phyloP scores from a whole-genome alignment of 1,140 invertebrate genomes.

The Choristoneura fumiferana region DNA sequence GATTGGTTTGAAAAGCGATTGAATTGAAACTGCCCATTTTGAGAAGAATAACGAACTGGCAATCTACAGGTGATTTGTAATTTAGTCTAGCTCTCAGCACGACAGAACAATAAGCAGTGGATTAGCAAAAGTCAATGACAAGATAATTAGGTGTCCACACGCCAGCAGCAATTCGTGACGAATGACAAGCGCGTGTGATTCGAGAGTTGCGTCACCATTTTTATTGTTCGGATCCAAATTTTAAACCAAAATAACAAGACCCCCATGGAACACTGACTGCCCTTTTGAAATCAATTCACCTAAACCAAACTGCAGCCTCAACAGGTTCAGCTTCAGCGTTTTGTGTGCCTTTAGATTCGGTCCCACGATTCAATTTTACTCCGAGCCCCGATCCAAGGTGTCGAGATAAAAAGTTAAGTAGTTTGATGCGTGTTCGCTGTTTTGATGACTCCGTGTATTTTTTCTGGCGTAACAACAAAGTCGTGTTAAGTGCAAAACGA shows the following conservation, averaged over 20 bases:
- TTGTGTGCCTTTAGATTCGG: not conserved
- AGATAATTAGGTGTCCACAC: constrained; percentile 8
- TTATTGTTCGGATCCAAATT: not conserved
- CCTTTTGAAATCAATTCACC: not conserved
- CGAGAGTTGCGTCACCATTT: not conserved
- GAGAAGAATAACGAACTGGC: not conserved
- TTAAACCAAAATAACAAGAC: not conserved
- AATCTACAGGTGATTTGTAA: constrained; percentile 4
- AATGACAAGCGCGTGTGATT: not conserved
- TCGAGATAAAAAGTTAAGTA: constrained; percentile 26
- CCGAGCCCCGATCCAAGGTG: constrained; percentile 28
- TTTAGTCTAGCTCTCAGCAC: not conserved
- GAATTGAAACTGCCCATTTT: not conserved
- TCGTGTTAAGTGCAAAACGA: constrained; percentile 17
- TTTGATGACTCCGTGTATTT: constrained; percentile 1
- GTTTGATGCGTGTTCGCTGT: constrained; percentile 28
- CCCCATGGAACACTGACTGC: not conserved
- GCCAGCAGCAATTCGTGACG: not conserved
- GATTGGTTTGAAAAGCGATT: not conserved
- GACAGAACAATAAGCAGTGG: constrained; percentile 7
- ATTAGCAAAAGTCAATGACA: not conserved
- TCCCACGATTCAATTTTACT: constrained; percentile 29
- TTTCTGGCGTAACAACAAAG: not conserved
- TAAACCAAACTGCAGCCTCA: not conserved
- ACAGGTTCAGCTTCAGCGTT: not conserved